Conservation (phyloP, 2,888 invertebrate species). For the Ormia ochracea region DNA sequence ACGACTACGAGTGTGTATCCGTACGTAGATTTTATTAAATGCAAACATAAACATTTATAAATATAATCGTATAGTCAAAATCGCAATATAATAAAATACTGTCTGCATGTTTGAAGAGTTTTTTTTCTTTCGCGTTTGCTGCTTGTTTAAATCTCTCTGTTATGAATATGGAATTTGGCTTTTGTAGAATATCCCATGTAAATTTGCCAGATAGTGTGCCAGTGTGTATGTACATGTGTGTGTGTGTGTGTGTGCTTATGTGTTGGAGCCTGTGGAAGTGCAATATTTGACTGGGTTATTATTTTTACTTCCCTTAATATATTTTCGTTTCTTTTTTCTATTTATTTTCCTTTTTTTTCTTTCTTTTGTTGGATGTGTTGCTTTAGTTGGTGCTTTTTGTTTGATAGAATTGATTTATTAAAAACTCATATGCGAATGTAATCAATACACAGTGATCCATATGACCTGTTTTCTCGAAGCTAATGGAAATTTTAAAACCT, state of each 20-base stretch:
- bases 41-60: neutral
- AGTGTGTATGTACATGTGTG: neutral
- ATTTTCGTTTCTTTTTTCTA: neutral
- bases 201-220: neutral
- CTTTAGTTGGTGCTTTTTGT: conserved; percentile 38
- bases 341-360: no score
- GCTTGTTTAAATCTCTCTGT: conserved; percentile 17
- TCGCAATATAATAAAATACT: conserved; percentile 2
- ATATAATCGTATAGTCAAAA: conserved; percentile 3
- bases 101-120: neutral
- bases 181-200: conserved; percentile 10
- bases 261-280: conserved; percentile 4
- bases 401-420: conserved; percentile 62
- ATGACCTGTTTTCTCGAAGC: conserved; percentile 31
- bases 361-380: no score
- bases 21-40: conserved; percentile 25
- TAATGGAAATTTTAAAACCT: conserved; percentile 44
- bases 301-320: conserved; percentile 39
- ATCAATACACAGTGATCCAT: conserved; percentile 39
- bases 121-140: neutral
- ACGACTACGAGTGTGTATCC: neutral
- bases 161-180: conserved; percentile 48
- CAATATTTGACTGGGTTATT: conserved; percentile 45
- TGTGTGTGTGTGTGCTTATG: neutral
- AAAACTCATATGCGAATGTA: conserved; percentile 29